Percentiles rank a stretch among this genome's conserved stretches.
These are phyloP conservation scores for Lathamus discolor DNA, from an alignment of 2,113 vertebrate species.

Conservation along the genomic window DNA sequence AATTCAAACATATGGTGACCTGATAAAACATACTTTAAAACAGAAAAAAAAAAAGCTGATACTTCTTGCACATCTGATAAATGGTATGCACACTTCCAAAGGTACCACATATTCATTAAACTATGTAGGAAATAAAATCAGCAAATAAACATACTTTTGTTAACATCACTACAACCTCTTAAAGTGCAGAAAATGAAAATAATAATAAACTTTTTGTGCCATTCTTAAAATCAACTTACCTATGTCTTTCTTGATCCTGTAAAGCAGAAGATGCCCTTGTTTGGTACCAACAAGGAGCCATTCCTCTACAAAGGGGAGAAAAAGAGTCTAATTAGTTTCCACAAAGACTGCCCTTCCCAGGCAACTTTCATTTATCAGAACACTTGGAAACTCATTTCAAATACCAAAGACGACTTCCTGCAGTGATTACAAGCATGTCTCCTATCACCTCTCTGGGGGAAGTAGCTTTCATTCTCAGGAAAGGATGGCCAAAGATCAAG, in stretches of 20 bases:
- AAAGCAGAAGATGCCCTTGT: constrained; percentile 95
- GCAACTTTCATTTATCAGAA: neutral
- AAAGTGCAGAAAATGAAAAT: neutral
- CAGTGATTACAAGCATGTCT: fast-evolving
- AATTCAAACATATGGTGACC: neutral
- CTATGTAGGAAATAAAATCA: neutral
- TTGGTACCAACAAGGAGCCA: constrained; percentile 98
- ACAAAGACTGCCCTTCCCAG: neutral
- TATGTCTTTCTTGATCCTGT: constrained; percentile 90
- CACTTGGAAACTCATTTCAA: neutral
- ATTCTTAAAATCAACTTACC: constrained; percentile 72
- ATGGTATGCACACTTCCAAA: neutral
- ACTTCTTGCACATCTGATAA: neutral
- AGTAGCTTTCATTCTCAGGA: neutral
- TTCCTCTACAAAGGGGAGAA: constrained; percentile 82
- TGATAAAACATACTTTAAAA: neutral
- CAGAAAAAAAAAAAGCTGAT: neutral
- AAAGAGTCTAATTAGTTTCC: neutral
- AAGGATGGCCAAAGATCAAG: neutral
- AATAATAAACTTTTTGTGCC: neutral
- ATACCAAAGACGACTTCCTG: neutral
- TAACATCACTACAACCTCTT: neutral
- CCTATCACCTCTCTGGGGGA: neutral
- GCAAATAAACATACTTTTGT: neutral
- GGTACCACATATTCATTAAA: neutral